Base-by-base conservation (phyloP, 1,140 invertebrate genomes). In the Eueides isabella region DNA sequence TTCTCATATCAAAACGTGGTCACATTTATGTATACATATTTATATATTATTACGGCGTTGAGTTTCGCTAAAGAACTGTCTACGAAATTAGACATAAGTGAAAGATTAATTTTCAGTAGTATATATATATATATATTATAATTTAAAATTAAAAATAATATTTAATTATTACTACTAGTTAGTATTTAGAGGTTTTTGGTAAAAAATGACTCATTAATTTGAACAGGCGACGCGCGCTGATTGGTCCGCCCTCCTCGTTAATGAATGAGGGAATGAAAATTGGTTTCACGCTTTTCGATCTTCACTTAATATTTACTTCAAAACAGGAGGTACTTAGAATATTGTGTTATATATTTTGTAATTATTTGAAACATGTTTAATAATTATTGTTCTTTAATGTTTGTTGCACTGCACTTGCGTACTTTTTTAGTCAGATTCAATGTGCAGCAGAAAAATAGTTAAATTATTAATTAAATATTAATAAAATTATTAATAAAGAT, bases 171-270 rank as follows among this genome's bases (percentile, higher is more conserved):
- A 16, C 14, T 14, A 61, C n/a, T 61, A 61, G 14, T 16, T 63
- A 30, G 31, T 69, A 35, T 68, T 69, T 69, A 61, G 44, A 28
- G 55, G 48, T 61, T 63, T 30, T 61, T 2, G 28, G 28, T 67
- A 48, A 61, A 67, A 75, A 75, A 55, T 77, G 61, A 77, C 71
- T 75, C 78, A 77, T 80, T 80, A 80, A 80, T 75, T 67, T 70
- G 72, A 72, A 69, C 65, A 61, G 68, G 44, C 61, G 65, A 68
- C 33, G 38, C 74, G 48, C 23, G 55, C n/a, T 63, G 71, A 68
- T 69, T 69, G 67, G 67, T 44, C 64, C 67, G 67, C 33, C 55
- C 63, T 55, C 71, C 44, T 67, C 67, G 30, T 44, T 67, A 73
- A 73, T 73, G 33, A 73, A 61, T 28, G 65, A 67, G 23, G 48